These are phyloP conservation scores for Tachypleus tridentatus DNA, from an alignment of 1,140 invertebrate genomes.

Conservation along the genomic window DNA sequence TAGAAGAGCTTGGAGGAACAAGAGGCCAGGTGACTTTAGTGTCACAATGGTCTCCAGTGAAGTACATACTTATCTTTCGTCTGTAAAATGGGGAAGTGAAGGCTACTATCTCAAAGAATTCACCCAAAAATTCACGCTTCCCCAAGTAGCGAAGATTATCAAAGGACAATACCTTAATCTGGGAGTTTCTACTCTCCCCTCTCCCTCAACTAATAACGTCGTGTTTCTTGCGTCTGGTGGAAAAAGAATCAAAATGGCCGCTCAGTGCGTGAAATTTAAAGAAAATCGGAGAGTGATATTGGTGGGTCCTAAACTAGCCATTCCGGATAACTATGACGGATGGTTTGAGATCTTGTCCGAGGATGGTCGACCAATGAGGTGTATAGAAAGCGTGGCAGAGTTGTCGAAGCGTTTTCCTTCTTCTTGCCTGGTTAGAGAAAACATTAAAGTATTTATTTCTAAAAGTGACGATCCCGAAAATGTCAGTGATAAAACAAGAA, in stretches of 20 bases:
- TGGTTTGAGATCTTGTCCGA: constrained; percentile 90
- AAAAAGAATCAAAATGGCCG: constrained; percentile 65
- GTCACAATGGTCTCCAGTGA: constrained; percentile 6
- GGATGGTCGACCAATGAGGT: constrained; percentile 76
- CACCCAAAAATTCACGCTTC: constrained; percentile 60
- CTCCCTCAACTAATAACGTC: constrained; percentile 66
- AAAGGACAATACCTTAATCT: constrained; percentile 83
- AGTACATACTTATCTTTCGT: constrained; percentile 23
- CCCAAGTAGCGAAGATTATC: constrained; percentile 74
- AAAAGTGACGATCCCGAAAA: constrained; percentile 43
- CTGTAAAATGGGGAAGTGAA: constrained; percentile 62
- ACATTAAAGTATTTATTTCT: constrained; percentile 57
- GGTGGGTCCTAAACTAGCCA: constrained; percentile 66
- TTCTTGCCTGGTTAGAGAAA: constrained; percentile 70
- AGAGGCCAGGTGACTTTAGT: no score
- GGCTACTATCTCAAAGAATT: constrained; percentile 64
- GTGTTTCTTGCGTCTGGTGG: constrained; percentile 70
- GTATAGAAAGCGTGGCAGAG: constrained; percentile 76
- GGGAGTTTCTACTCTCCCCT: constrained; percentile 72
- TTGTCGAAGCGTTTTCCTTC: constrained; percentile 61
- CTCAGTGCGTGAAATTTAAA: constrained; percentile 79
- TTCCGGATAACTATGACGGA: constrained; percentile 77
- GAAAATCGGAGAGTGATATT: constrained; percentile 59
- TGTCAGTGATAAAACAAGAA: constrained; percentile 53
- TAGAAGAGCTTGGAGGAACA: no score